A percentile compares a stretch with the other conserved stretches of the same genome.
phyloP scores from a whole-genome alignment of 2,113 vertebrate species.

The Pterocles burchelli region DNA sequence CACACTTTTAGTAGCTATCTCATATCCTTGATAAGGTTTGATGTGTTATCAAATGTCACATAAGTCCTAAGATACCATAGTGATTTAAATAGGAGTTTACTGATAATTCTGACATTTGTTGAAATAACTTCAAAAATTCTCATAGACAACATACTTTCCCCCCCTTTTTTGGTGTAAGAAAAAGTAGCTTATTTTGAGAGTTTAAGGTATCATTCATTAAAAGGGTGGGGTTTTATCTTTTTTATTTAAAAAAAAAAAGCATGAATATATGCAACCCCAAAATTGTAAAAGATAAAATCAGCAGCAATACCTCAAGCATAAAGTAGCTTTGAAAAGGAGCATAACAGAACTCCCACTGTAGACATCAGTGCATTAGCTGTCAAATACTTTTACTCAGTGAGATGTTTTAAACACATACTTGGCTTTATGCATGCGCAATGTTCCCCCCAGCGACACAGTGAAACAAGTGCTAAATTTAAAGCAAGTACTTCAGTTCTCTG shows the following conservation, averaged over 20 bases:
- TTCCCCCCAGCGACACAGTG: background rate
- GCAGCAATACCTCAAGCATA: background rate
- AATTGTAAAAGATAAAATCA: constrained; percentile 17
- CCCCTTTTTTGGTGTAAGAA: background rate
- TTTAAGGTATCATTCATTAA: constrained; percentile 21
- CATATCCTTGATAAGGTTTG: background rate
- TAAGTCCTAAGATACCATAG: background rate
- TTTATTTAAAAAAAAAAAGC: background rate
- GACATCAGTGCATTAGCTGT: background rate
- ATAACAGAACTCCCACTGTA: background rate
- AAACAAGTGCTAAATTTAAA: constrained; percentile 26
- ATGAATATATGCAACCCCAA: background rate
- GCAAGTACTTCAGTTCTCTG: background rate
- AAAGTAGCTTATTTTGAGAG: background rate
- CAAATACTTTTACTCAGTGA: background rate
- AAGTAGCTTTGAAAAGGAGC: background rate
- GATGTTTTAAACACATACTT: background rate
- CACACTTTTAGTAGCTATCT: background rate
- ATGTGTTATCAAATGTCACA: background rate
- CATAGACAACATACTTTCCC: background rate
- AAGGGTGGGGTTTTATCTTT: background rate
- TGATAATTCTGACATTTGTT: constrained; percentile 30
- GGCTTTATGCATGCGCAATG: background rate
- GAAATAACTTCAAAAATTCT: constrained; percentile 26
- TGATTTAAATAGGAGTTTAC: background rate